Evolutionary conservation across 2,888 invertebrate species (phyloP).

Genomic region (Euzophera pinguis): DNA sequence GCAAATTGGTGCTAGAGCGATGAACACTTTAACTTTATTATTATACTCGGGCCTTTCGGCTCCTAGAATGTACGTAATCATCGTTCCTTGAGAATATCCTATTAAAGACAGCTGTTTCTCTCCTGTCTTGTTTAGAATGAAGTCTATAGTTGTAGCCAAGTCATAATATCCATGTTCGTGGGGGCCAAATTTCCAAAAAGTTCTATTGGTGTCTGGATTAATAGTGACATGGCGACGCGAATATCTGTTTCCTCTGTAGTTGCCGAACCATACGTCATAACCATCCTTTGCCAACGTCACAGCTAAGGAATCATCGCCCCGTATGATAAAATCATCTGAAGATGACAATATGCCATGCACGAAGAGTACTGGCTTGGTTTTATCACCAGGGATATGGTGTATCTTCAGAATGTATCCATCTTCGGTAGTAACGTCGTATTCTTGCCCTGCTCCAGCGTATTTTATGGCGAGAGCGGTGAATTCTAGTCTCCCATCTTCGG

Average conservation of each 20-base stretch:
- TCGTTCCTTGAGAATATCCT: constrained; percentile 84
- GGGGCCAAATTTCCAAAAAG: constrained; percentile 27
- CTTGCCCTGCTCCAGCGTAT: constrained; percentile 13
- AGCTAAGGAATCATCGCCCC: constrained; percentile 15
- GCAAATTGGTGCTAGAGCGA: constrained; percentile 74
- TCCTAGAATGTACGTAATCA: constrained; percentile 71
- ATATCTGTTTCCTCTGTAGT: constrained; percentile 18
- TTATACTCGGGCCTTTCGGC: constrained; percentile 77
- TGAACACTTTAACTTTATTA: constrained; percentile 64
- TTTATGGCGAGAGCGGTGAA: constrained; percentile 17
- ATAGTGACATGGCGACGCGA: constrained; percentile 14
- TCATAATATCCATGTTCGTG: constrained; percentile 84
- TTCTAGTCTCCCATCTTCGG: constrained; percentile 11
- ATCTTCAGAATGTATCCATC: constrained; percentile 29
- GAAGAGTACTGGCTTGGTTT: constrained; percentile 14
- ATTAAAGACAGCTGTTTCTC: constrained; percentile 76
- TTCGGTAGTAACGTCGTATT: constrained; percentile 16
- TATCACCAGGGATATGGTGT: constrained; percentile 16
- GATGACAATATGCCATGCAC: constrained; percentile 17
- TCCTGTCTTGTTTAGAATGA: constrained; percentile 52
- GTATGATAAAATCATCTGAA: constrained; percentile 13
- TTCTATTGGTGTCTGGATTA: constrained; percentile 9
- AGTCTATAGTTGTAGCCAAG: constrained; percentile 78
- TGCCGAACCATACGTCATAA: constrained; percentile 19
- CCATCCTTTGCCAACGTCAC: constrained; percentile 9